These are phyloP conservation scores for Neodiprion lecontei DNA, from an alignment of 1,140 invertebrate species.

Conservation along the genomic window DNA sequence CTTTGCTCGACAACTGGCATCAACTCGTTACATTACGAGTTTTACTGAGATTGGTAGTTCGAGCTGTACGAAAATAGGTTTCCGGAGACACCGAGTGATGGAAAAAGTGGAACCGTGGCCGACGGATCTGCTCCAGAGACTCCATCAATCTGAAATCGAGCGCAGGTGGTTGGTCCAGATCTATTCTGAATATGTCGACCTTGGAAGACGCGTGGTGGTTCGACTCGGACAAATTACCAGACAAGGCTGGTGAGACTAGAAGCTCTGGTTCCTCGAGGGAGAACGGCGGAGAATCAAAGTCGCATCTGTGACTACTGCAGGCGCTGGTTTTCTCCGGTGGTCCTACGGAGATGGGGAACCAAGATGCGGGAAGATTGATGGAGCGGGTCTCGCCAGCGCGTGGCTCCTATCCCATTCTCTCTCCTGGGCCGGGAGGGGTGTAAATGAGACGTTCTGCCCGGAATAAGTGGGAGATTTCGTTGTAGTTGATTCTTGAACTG, in stretches of 20 bases:
- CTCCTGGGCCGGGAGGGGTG: not conserved
- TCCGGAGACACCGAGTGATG: too few relatives aligned
- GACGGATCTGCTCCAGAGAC: not conserved
- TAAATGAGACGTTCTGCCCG: not conserved
- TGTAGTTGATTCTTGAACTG: not conserved
- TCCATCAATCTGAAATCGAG: conserved; percentile 17
- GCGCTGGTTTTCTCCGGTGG: conserved; percentile 10
- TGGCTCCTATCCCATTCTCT: not conserved
- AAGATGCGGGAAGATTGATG: conserved; percentile 5
- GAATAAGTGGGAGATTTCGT: conserved; percentile 1
- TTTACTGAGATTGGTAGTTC: too few relatives aligned
- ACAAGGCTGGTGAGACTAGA: conserved; percentile 12
- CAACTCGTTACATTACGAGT: too few relatives aligned
- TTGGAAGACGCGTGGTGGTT: conserved; percentile 16
- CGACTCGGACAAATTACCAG: conserved; percentile 36
- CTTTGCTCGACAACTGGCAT: not conserved
- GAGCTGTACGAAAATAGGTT: too few relatives aligned
- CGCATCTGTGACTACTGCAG: conserved; percentile 51
- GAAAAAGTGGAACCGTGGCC: not conserved
- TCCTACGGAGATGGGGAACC: not conserved
- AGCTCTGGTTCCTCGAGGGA: conserved; percentile 43
- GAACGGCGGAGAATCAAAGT: conserved; percentile 51
- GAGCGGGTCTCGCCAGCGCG: not conserved
- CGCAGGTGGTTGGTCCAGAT: conserved; percentile 41
- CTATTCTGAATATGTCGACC: conserved; percentile 31